Evolutionary conservation across 2,113 vertebrate genomes (phyloP).

Genomic region (Clarias gariepinus): DNA sequence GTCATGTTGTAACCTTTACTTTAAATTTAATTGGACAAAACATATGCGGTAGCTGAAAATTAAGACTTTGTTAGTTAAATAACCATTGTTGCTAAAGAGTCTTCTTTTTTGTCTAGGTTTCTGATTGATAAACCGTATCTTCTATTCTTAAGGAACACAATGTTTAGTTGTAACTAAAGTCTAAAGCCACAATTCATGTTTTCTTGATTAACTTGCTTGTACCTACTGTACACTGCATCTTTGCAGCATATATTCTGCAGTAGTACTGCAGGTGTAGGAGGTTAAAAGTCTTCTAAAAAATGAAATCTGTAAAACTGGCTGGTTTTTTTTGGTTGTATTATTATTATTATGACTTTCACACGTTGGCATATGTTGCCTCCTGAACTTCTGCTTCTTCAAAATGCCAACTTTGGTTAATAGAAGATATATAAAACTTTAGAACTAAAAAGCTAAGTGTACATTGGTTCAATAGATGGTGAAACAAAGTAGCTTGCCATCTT

Average conservation of each 20-base stretch:
- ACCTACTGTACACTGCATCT: neutral
- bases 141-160: neutral
- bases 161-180: neutral
- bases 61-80: neutral
- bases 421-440: neutral
- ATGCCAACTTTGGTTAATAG: neutral
- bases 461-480: neutral
- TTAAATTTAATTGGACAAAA: neutral
- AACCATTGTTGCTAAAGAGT: neutral
- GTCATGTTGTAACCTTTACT: neutral
- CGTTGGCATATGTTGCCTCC: neutral
- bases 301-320: conserved; percentile 1
- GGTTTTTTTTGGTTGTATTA: too few relatives aligned
- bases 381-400: neutral
- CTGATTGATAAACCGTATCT: neutral
- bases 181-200: conserved; percentile 5
- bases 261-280: neutral
- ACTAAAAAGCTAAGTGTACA: neutral
- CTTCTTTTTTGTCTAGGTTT: neutral
- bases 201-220: neutral
- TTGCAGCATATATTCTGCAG: neutral
- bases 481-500: neutral
- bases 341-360: neutral
- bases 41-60: neutral
- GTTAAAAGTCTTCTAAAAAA: neutral